Evolutionary conservation across 2,888 invertebrate species (phyloP), one percentile per base, ranked within the genome.

Genomic region (Leptinotarsa juncta): DNA sequence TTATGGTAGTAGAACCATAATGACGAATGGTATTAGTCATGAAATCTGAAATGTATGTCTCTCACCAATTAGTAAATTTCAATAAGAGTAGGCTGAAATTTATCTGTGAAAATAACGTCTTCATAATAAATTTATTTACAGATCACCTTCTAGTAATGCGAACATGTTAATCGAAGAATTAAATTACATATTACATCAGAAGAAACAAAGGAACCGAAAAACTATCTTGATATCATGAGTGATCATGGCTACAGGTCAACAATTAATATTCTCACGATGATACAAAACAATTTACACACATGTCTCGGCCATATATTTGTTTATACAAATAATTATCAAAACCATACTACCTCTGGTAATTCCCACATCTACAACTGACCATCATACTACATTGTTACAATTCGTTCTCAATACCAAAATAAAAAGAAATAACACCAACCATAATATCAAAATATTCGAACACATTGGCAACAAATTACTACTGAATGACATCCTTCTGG

Each of bases 61-160:
- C 57, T 57, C 69, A 69, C 53, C 69, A 69, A 57, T n/a, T 57
- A 7, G 42, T 42, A 26, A 7, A 57, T n/a, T 42, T 69, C 15
- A 57, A 69, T 57, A 48, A 57, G 16, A 69, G 42, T 57, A 32
- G 60, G 3, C 15, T 60, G 15, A 48, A 70, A 60, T 20, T 48
- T 0, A 70, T 42, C 20, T 57, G 10, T 60, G 60, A 70, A 48
- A 70, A 70, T 60, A 60, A 60, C n/a, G 48, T 57, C 48, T 18
- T 60, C 42, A 18, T 60, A 32, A 70, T 70, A 1, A 60, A 70
- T 42, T 60, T 60, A 55, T 70, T 70, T 55, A 69, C 55, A 69
- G 69, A n/a, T 55, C 69, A 55, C 69, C 69, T 23, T 15, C 57
- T 42, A 60, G 70, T 48, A 20, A 70, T 60, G 60, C 60, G 18